phyloP scores from a whole-genome alignment of 2,888 invertebrate species.

The Automeris io region DNA sequence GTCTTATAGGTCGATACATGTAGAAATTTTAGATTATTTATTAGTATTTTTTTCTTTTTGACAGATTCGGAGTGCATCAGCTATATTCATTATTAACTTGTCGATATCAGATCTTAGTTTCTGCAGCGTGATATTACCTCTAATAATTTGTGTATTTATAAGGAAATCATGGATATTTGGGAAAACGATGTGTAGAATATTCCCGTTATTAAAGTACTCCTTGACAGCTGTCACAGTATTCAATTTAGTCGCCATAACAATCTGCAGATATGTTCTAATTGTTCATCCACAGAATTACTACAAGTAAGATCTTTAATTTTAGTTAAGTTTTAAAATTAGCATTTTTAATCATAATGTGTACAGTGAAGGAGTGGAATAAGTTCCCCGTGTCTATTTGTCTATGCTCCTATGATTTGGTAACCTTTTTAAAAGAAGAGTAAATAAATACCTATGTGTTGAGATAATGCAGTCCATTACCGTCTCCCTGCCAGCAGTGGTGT shows the following conservation, averaged over 20 bases:
- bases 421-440: too few species aligned
- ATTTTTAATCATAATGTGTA: too few species aligned
- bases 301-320: too few species aligned
- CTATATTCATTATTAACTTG: conserved; percentile 17
- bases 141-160: conserved; percentile 6
- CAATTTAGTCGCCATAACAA: conserved; percentile 14
- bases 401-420: too few species aligned
- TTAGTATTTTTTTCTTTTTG: neutral
- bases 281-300: conserved; percentile 13
- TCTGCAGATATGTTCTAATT: conserved; percentile 16
- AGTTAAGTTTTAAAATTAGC: too few species aligned
- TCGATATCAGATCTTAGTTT: conserved; percentile 13
- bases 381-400: too few species aligned
- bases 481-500: too few species aligned
- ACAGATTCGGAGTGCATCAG: conserved; percentile 17
- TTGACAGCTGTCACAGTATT: conserved; percentile 8
- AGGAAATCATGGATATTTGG: conserved; percentile 12
- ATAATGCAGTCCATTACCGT: too few species aligned
- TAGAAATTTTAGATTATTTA: too few species aligned
- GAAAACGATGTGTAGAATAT: conserved; percentile 10
- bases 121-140: conserved; percentile 10
- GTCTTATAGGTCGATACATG: too few species aligned
- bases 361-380: too few species aligned
- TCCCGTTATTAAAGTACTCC: conserved; percentile 8
- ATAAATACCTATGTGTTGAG: too few species aligned